A percentile compares a stretch with the other conserved stretches of the same genome.
These are phyloP conservation scores for Elysia chlorotica DNA, from an alignment of 1,140 invertebrate species.

Conservation along the genomic window DNA sequence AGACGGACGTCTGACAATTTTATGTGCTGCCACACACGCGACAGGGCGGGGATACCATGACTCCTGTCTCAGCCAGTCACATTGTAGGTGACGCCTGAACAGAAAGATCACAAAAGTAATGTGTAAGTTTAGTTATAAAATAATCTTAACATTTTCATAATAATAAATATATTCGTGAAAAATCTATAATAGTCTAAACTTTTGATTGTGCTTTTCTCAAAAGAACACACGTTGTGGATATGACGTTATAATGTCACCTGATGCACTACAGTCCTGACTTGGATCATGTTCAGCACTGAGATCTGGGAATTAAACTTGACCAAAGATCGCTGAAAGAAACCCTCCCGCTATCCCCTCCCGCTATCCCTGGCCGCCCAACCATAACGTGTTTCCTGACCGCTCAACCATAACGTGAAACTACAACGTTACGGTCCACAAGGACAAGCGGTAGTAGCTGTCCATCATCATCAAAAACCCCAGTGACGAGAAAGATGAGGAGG, in stretches of 20 bases:
- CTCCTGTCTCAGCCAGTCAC: too few species aligned
- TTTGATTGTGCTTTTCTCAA: neutral
- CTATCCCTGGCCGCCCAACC: neutral
- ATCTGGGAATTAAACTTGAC: neutral
- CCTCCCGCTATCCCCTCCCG: neutral
- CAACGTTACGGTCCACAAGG: too few species aligned
- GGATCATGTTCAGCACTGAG: neutral
- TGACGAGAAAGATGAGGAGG: slow-evolving; percentile 63
- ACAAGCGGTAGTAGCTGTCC: slow-evolving; percentile 64
- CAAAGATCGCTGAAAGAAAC: too few species aligned
- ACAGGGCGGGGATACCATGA: too few species aligned
- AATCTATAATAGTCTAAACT: neutral
- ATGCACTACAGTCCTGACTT: neutral
- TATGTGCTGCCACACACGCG: too few species aligned
- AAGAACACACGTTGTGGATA: neutral
- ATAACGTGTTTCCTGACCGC: too few species aligned
- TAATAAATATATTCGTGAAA: neutral
- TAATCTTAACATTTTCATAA: too few species aligned
- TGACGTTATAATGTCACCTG: neutral
- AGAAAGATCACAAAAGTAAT: too few species aligned
- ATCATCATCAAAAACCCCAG: slow-evolving; percentile 64
- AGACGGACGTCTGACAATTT: too few species aligned
- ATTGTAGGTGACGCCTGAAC: too few species aligned
- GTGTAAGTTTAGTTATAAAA: too few species aligned
- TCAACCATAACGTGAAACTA: neutral